A percentile compares a stretch with the other conserved stretches of the same genome.
Evolutionary conservation across 2,113 vertebrate species (phyloP).

Genomic region (Hylia prasina): DNA sequence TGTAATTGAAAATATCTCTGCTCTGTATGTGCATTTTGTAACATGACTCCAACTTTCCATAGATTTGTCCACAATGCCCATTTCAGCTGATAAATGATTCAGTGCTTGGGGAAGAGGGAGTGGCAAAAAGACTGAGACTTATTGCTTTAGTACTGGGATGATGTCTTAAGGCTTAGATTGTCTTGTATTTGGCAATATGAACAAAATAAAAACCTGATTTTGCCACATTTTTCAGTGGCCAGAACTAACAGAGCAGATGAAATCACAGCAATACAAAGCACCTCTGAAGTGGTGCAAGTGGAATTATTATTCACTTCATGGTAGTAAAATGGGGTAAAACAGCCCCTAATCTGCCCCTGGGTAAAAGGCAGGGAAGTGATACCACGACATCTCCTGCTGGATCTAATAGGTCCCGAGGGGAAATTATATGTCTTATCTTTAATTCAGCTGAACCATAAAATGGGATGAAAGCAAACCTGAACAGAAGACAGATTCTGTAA

Average conservation of each 20-base stretch:
- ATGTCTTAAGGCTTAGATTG: background rate
- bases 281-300: background rate
- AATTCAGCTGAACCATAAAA: constrained; percentile 31
- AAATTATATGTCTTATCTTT: background rate
- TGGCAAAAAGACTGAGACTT: background rate
- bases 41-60: background rate
- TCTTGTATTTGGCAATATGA: background rate
- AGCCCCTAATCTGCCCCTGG: background rate
- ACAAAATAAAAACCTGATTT: background rate
- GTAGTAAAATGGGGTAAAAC: background rate
- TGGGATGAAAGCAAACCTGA: background rate
- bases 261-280: background rate
- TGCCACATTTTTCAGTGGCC: background rate
- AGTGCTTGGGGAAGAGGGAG: background rate
- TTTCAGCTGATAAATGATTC: background rate
- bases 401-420: background rate
- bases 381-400: background rate
- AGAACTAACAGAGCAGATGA: background rate
- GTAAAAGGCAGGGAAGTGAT: background rate
- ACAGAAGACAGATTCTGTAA: background rate
- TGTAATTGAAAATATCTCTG: background rate
- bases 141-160: background rate
- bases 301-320: background rate
- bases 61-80: background rate
- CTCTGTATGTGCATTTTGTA: background rate